Conservation (phyloP, 2,797 vertebrate genomes). For the Lepilemur ruficaudatus region DNA sequence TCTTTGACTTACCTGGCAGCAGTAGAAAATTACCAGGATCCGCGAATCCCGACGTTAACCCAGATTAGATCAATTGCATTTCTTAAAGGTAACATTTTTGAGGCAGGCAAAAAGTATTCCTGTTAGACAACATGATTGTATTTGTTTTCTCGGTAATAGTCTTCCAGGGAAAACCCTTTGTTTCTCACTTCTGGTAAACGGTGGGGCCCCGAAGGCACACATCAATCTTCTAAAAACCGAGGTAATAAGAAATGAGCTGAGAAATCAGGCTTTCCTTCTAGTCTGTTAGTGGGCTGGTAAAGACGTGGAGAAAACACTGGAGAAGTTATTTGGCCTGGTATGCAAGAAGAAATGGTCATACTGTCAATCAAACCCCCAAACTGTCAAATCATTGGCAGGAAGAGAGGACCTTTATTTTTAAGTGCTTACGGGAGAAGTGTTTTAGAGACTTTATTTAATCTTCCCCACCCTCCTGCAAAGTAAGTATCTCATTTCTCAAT, state of each 20-base stretch:
- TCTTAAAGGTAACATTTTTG: background rate
- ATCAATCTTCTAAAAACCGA: background rate
- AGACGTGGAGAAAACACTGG: background rate
- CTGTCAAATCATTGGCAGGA: background rate
- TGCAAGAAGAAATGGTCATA: background rate
- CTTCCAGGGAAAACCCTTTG: background rate
- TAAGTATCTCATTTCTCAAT: background rate
- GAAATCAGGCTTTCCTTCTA: background rate
- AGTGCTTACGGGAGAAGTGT: background rate
- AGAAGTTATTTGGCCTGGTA: background rate
- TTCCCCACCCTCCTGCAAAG: background rate
- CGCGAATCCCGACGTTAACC: background rate
- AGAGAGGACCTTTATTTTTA: conserved; percentile 8
- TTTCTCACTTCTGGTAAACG: background rate
- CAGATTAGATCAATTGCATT: background rate
- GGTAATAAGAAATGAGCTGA: background rate
- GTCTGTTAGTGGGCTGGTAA: background rate
- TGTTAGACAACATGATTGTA: background rate
- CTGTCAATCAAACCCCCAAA: background rate
- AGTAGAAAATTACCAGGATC: background rate
- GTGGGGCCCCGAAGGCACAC: background rate
- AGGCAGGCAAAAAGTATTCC: background rate
- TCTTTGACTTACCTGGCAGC: conserved; percentile 15
- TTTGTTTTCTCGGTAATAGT: background rate
- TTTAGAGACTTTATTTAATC: background rate